Conservation (phyloP, 1,140 invertebrate genomes). For the Achatina immaculata region DNA sequence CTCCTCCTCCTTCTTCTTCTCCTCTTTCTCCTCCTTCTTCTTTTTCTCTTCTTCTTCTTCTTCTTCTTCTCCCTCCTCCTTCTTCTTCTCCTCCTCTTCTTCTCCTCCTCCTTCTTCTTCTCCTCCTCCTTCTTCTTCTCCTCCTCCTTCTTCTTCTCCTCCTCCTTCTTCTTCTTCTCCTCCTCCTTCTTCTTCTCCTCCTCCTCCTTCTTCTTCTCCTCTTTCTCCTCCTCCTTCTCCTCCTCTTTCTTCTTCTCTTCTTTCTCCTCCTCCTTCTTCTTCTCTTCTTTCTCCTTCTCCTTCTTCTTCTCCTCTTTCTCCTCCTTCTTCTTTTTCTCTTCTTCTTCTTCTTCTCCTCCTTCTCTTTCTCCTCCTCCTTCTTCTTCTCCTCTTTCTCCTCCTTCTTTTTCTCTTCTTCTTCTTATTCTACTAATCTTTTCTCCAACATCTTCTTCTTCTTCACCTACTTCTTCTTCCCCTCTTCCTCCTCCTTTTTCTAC, state of each 20-base stretch:
- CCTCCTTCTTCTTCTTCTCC: conserved; percentile 1
- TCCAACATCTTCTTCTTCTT: background rate
- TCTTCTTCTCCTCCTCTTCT: background rate
- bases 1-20: background rate
- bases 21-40: background rate
- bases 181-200: background rate
- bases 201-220: background rate
- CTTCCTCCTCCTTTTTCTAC: background rate
- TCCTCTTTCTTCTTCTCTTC: background rate
- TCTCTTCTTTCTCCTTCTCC: background rate
- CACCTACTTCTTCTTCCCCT: background rate
- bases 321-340: background rate
- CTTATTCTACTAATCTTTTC: background rate
- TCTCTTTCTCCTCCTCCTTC: background rate
- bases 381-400: background rate
- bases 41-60: background rate
- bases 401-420: background rate
- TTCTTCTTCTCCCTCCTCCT: background rate
- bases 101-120: conserved; percentile 19
- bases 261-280: background rate
- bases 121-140: conserved; percentile 13
- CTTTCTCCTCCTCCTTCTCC: background rate
- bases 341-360: background rate
- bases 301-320: background rate
- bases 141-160: conserved; percentile 1